phyloP scores from a whole-genome alignment of 2,888 invertebrate species.

The Orthonevra nobilis region DNA sequence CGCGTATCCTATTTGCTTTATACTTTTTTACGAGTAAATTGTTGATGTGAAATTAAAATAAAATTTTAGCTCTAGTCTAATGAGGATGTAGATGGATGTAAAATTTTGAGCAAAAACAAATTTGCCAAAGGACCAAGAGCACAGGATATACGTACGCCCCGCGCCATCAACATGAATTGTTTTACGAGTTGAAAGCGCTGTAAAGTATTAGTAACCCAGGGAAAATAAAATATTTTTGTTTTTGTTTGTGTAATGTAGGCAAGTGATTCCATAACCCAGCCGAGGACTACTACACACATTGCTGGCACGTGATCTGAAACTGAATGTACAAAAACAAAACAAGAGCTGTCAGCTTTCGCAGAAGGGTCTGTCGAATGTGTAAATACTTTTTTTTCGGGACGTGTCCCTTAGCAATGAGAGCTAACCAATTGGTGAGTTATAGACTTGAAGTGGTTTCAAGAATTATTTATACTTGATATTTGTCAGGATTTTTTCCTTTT shows the following conservation, averaged over 20 bases:
- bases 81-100: not conserved
- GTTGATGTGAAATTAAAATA: conserved; percentile 44
- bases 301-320: conserved; percentile 30
- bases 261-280: conserved; percentile 12
- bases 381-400: conserved; percentile 17
- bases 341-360: not conserved
- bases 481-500: not conserved
- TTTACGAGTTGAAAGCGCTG: conserved; percentile 39
- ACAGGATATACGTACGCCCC: no score
- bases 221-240: not conserved
- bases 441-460: conserved; percentile 19
- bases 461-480: conserved; percentile 20
- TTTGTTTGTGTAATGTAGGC: not conserved
- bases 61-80: conserved; percentile 36
- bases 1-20: not conserved
- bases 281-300: conserved; percentile 20
- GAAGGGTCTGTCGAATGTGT: conserved; percentile 11
- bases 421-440: conserved; percentile 24
- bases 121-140: conserved; percentile 7
- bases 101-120: conserved; percentile 18
- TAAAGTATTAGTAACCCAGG: conserved; percentile 28
- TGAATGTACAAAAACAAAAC: conserved; percentile 2
- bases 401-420: not conserved
- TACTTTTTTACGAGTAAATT: conserved; percentile 19
- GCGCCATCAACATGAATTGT: conserved; percentile 45